A percentile compares a stretch with the other conserved stretches of the same genome.
These are phyloP conservation scores for Gobiocypris rarus DNA, from an alignment of 2,113 vertebrate genomes.

Conservation along the genomic window DNA sequence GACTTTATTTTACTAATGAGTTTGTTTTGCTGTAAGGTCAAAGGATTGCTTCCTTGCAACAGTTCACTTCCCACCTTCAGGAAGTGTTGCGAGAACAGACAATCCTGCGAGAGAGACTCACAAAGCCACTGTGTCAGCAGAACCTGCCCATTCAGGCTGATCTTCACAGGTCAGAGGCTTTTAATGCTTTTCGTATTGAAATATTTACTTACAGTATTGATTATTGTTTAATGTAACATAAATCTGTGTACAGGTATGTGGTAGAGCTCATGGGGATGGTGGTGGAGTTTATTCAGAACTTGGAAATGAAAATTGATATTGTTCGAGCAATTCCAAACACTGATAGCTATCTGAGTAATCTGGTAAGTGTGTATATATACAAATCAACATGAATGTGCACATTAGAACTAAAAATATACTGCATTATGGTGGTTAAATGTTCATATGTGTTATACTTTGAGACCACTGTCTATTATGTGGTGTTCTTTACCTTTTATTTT, in stretches of 20 bases:
- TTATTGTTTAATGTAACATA: not conserved
- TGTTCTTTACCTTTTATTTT: not conserved
- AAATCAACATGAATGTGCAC: not conserved
- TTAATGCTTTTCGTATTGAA: not conserved
- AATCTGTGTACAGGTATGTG: conserved; percentile 73
- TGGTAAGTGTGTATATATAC: conserved; percentile 78
- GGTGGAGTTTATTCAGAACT: conserved; percentile 81
- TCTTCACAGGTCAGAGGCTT: conserved; percentile 81
- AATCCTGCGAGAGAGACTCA: conserved; percentile 80
- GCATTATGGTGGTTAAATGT: not conserved
- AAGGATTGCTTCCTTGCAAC: conserved; percentile 78
- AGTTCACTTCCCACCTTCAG: conserved; percentile 86
- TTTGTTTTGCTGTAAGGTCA: not conserved
- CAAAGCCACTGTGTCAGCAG: conserved; percentile 80
- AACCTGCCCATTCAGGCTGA: conserved; percentile 83
- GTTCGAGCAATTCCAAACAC: conserved; percentile 72
- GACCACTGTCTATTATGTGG: not conserved
- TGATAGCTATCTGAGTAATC: conserved; percentile 65
- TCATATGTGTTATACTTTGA: not conserved
- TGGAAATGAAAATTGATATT: conserved; percentile 81
- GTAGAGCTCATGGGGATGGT: conserved; percentile 80
- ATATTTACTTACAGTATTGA: not conserved
- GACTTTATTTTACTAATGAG: not conserved
- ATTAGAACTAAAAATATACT: not conserved
- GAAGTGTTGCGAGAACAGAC: conserved; percentile 82